A percentile compares a stretch with the other conserved stretches of the same genome.
phyloP scores from a whole-genome alignment of 2,888 invertebrate genomes.

The Didymodactylos carnosus region DNA sequence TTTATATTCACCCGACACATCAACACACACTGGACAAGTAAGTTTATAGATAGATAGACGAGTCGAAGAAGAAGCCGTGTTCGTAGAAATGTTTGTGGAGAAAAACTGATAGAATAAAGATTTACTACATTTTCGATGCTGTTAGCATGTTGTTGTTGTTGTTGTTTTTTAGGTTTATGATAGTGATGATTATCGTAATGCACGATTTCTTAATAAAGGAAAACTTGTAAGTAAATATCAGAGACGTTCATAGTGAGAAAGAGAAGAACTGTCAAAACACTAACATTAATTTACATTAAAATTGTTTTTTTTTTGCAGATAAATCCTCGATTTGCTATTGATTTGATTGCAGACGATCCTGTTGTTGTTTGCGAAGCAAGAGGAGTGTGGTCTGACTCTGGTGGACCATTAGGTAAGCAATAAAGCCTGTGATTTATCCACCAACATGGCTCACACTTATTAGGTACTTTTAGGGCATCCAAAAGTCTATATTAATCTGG shows the following conservation, averaged over 20 bases:
- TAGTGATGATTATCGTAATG: conserved; percentile 24
- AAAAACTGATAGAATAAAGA: too few species aligned
- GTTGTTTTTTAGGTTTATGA: too few species aligned
- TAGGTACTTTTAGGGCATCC: too few species aligned
- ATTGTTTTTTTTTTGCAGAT: conserved; percentile 41
- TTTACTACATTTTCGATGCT: too few species aligned
- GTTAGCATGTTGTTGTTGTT: too few species aligned
- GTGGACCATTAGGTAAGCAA: conserved; percentile 74
- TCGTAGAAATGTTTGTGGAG: too few species aligned
- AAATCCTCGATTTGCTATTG: conserved; percentile 66
- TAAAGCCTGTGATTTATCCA: too few species aligned
- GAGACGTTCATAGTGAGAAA: too few species aligned
- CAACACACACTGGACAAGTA: not conserved
- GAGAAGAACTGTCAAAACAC: too few species aligned
- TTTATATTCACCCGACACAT: not conserved
- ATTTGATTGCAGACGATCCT: conserved; percentile 65
- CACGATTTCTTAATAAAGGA: conserved; percentile 25
- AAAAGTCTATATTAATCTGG: conserved; percentile 88
- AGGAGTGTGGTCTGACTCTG: conserved; percentile 79
- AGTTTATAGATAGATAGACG: too few species aligned
- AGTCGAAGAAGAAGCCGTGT: too few species aligned
- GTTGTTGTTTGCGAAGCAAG: conserved; percentile 54
- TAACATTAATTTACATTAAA: not conserved
- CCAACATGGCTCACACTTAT: too few species aligned
- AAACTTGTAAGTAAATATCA: conserved; percentile 24